These are phyloP conservation scores for Galbula dea DNA, from an alignment of 2,113 vertebrate genomes.

Conservation along the genomic window DNA sequence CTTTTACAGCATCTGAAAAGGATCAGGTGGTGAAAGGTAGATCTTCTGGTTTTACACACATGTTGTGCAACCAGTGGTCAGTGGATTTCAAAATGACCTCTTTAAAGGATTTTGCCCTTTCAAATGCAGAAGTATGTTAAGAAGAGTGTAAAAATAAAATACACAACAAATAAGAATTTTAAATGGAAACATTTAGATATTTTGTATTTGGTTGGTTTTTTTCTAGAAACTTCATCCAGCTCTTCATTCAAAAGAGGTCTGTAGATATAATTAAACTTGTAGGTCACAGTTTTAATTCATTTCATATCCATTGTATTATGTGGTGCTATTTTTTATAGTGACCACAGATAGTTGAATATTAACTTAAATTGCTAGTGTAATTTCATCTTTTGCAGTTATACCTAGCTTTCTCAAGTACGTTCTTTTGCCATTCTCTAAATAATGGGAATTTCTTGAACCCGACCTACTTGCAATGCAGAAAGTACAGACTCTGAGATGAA, in stretches of 20 bases:
- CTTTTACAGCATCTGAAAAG: conserved; percentile 23
- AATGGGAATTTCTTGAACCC: not conserved
- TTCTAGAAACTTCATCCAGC: not conserved
- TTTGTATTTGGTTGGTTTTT: not conserved
- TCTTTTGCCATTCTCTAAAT: not conserved
- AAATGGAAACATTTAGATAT: not conserved
- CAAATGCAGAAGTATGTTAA: not conserved
- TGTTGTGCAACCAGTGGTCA: not conserved
- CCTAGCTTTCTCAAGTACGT: not conserved
- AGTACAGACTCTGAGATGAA: not conserved
- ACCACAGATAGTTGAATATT: not conserved
- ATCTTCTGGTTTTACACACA: not conserved
- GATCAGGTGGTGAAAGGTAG: not conserved
- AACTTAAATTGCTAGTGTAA: not conserved
- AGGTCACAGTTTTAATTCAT: not conserved
- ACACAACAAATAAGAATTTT: not conserved
- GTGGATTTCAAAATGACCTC: not conserved
- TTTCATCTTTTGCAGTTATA: not conserved
- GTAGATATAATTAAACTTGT: not conserved
- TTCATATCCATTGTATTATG: not conserved
- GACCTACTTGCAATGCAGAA: not conserved
- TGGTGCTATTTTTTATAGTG: not conserved
- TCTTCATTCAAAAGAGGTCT: not conserved
- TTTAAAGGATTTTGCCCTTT: not conserved
- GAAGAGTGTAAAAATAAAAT: not conserved